Evolutionary conservation across 2,797 vertebrate genomes (phyloP).

Genomic region (Acropternis orthonyx): DNA sequence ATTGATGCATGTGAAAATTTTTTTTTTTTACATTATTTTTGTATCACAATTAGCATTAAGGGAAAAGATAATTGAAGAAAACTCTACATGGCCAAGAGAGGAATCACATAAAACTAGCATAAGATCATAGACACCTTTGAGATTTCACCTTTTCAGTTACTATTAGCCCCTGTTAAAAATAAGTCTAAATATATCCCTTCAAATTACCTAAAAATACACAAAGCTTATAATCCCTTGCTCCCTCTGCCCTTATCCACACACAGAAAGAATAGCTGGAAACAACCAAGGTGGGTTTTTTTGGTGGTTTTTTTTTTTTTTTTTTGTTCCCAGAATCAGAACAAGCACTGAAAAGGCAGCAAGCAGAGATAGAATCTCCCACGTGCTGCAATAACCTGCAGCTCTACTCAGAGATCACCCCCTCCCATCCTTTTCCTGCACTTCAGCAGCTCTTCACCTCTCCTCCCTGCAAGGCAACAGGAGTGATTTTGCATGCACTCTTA

Average conservation of each 20-base stretch:
- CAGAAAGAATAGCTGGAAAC: fast-evolving
- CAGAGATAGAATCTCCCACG: neutral
- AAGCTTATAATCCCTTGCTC: neutral
- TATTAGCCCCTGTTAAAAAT: neutral
- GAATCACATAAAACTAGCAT: neutral
- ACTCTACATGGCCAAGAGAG: neutral
- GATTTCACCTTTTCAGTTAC: neutral
- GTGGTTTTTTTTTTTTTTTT: no score
- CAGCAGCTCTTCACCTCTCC: neutral
- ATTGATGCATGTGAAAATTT: neutral
- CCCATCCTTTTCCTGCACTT: fast-evolving
- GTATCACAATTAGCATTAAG: neutral
- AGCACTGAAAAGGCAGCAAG: neutral
- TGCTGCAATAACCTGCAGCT: fast-evolving
- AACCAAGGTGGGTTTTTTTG: no score
- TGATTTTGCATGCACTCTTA: fast-evolving
- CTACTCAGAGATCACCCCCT: neutral
- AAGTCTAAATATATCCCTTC: neutral
- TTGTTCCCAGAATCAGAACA: fast-evolving
- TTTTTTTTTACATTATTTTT: neutral
- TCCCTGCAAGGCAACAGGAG: fast-evolving
- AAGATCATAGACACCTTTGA: fast-evolving
- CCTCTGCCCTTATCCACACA: neutral
- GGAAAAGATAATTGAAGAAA: neutral
- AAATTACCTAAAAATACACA: neutral